These are phyloP conservation scores for Carapus acus DNA, from an alignment of 2,797 vertebrate species.

Conservation along the genomic window DNA sequence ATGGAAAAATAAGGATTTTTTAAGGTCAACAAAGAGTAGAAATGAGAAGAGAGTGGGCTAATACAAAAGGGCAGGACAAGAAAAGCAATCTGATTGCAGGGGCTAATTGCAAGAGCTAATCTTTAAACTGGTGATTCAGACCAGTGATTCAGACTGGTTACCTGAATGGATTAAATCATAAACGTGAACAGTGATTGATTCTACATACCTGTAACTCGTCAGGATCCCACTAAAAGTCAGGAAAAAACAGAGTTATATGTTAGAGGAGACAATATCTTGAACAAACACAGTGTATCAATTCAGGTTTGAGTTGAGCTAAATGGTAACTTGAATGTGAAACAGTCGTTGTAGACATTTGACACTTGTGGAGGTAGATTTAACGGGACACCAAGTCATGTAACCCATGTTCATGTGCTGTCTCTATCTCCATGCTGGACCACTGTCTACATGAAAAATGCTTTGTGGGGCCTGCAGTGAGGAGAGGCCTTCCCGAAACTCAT, in stretches of 20 bases:
- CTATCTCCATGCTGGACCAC: conserved; percentile 38
- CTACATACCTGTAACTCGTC: conserved; percentile 70
- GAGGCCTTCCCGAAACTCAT: conserved; percentile 51
- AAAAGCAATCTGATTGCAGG: no score
- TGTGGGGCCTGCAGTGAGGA: conserved; percentile 52
- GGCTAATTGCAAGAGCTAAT: neutral
- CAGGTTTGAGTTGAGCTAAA: no score
- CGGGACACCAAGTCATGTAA: conserved; percentile 1
- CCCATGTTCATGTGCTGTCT: conserved; percentile 20
- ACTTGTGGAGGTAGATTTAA: neutral
- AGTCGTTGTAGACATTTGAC: neutral
- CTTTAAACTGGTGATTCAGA: no score
- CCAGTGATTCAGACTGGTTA: no score
- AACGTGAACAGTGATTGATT: neutral
- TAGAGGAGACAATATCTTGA: neutral
- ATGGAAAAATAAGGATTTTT: neutral
- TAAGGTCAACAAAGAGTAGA: no score
- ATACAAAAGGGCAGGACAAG: neutral
- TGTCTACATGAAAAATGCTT: conserved; percentile 50
- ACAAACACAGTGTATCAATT: no score
- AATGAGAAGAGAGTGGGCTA: neutral
- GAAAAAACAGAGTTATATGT: conserved; percentile 17
- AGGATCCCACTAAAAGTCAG: conserved; percentile 50
- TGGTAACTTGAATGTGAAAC: no score
- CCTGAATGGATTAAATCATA: neutral